Evolutionary conservation across 2,888 invertebrate species (phyloP).

Genomic region (Thera obeliscata): DNA sequence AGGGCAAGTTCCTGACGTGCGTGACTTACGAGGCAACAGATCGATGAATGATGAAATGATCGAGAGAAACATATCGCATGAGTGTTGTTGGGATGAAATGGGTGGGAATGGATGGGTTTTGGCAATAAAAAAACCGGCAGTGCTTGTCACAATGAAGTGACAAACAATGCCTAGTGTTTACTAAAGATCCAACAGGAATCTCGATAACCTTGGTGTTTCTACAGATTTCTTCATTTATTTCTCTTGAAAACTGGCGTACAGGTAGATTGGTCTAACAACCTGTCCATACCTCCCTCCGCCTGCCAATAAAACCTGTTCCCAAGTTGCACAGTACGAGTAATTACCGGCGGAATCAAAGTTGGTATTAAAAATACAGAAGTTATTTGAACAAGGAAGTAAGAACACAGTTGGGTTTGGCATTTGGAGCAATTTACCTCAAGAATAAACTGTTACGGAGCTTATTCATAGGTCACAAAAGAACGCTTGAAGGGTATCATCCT

Average conservation of each 20-base stretch:
- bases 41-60: too few relatives aligned
- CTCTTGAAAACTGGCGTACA: not conserved
- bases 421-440: constrained; percentile 2
- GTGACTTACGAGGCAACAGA: too few relatives aligned
- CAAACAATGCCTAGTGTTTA: too few relatives aligned
- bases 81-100: too few relatives aligned
- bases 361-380: constrained; percentile 47
- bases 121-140: too few relatives aligned
- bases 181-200: too few relatives aligned
- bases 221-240: too few relatives aligned
- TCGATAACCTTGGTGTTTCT: too few relatives aligned
- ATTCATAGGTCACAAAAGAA: not conserved
- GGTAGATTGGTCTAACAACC: not conserved
- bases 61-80: too few relatives aligned
- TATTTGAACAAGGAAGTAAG: constrained; percentile 36
- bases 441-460: not conserved
- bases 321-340: constrained; percentile 34
- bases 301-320: constrained; percentile 31
- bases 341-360: constrained; percentile 46
- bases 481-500: not conserved
- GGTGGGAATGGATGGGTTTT: too few relatives aligned
- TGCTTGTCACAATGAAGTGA: too few relatives aligned
- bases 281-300: constrained; percentile 17
- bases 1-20: too few relatives aligned
- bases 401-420: constrained; percentile 1